phyloP scores from a whole-genome alignment of 1,140 invertebrate genomes.

The Camponotus vicinus region DNA sequence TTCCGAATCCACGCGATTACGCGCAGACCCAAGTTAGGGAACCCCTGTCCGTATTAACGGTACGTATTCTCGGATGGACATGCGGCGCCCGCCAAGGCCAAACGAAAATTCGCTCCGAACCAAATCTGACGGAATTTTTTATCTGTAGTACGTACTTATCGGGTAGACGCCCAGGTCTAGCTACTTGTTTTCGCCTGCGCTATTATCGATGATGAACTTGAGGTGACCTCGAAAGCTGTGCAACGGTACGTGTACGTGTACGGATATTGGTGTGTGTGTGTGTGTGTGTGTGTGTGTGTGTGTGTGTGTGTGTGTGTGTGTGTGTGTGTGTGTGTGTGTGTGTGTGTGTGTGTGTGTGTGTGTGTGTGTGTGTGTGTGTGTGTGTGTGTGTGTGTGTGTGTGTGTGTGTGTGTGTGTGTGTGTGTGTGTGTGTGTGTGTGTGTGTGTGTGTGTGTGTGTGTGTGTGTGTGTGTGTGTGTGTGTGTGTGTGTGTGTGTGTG shows the following conservation, averaged over 20 bases:
- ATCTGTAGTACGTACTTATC: slow-evolving; percentile 80
- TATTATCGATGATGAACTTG: slow-evolving; percentile 86
- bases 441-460: neutral
- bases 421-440: neutral
- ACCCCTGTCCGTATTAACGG: slow-evolving; percentile 50
- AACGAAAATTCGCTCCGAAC: slow-evolving; percentile 76
- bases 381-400: neutral
- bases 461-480: neutral
- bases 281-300: neutral
- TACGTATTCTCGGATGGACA: slow-evolving; percentile 51
- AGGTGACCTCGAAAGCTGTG: slow-evolving; percentile 83
- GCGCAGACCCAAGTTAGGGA: slow-evolving; percentile 29
- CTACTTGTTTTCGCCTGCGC: slow-evolving; percentile 83
- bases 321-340: neutral
- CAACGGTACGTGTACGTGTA: slow-evolving; percentile 69
- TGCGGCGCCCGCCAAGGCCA: slow-evolving; percentile 74
- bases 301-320: neutral
- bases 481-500: neutral
- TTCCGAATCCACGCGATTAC: neutral
- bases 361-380: neutral
- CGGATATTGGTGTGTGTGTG: neutral
- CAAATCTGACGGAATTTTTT: slow-evolving; percentile 77
- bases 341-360: neutral
- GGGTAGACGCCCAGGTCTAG: slow-evolving; percentile 82
- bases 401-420: neutral